phyloP scores from a whole-genome alignment of 2,888 invertebrate species.

The Eudemis profundana region DNA sequence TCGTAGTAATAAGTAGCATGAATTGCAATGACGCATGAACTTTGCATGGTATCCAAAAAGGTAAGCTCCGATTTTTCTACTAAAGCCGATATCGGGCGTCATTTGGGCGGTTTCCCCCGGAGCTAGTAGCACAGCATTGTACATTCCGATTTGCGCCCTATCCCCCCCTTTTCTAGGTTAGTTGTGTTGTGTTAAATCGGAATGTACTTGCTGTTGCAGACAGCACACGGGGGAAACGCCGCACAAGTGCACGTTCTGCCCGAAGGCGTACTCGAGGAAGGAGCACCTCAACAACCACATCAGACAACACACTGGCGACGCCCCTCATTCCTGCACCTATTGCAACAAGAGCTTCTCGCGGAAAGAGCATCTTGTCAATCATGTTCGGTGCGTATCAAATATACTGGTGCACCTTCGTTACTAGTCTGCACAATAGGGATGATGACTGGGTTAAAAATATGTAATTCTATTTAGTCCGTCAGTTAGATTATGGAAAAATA shows the following conservation, averaged over 20 bases:
- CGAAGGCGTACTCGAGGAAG: slow-evolving; percentile 88
- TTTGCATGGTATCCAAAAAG: slow-evolving; percentile 53
- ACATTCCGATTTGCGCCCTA: slow-evolving; percentile 78
- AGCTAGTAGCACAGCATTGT: slow-evolving; percentile 80
- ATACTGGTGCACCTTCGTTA: neutral
- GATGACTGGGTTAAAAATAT: no score
- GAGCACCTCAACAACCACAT: slow-evolving; percentile 95
- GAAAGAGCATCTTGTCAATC: slow-evolving; percentile 90
- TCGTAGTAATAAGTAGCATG: slow-evolving; percentile 61
- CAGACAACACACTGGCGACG: slow-evolving; percentile 89
- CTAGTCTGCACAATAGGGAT: neutral
- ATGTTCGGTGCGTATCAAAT: slow-evolving; percentile 70
- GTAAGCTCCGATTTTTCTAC: slow-evolving; percentile 46
- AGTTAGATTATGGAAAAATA: no score
- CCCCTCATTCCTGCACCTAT: slow-evolving; percentile 89
- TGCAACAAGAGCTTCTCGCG: slow-evolving; percentile 89
- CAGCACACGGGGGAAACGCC: slow-evolving; percentile 93
- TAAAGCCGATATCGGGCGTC: slow-evolving; percentile 54
- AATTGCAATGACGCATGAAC: slow-evolving; percentile 55
- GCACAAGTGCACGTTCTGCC: slow-evolving; percentile 88
- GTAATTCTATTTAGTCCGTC: no score
- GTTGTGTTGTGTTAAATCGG: slow-evolving; percentile 64
- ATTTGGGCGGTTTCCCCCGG: slow-evolving; percentile 74
- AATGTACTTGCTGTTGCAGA: slow-evolving; percentile 83
- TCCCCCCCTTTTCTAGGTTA: slow-evolving; percentile 41